Percentiles rank a stretch among this genome's conserved stretches.
phyloP scores from a whole-genome alignment of 2,113 vertebrate species.

The Halcyon senegalensis region DNA sequence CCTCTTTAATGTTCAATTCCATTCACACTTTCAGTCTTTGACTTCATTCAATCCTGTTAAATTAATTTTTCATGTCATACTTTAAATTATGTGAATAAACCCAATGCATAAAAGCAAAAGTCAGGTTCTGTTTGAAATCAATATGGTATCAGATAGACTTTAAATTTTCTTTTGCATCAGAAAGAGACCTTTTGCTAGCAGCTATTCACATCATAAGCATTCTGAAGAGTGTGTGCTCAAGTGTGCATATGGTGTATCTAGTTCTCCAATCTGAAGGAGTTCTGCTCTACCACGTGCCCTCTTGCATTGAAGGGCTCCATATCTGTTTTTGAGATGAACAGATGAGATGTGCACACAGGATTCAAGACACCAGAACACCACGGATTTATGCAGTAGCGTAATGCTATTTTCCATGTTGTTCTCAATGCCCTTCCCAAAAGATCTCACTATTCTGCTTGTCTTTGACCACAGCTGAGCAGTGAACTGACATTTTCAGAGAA shows the following conservation, averaged over 20 bases:
- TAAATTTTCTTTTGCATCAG: not conserved
- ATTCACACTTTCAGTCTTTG: not conserved
- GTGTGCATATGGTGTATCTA: fast-evolving
- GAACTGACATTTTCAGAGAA: not conserved
- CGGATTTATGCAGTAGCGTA: not conserved
- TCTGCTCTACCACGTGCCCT: not conserved
- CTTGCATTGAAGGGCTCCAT: not conserved
- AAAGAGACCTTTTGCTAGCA: not conserved
- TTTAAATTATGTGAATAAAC: not conserved
- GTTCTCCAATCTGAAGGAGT: not conserved
- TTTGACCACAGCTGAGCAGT: not conserved
- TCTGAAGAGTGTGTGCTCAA: not conserved
- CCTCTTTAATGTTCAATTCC: not conserved
- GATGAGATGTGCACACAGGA: not conserved
- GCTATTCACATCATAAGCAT: not conserved
- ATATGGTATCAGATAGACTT: not conserved
- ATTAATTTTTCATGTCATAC: not conserved
- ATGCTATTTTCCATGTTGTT: not conserved
- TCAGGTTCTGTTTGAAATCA: not conserved
- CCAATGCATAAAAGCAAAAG: not conserved
- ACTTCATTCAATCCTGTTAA: not conserved
- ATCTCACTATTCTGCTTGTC: not conserved
- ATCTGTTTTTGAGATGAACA: not conserved
- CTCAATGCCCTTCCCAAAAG: not conserved
- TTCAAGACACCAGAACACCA: not conserved